These are phyloP conservation scores for Polymixis flavicincta DNA, from an alignment of 2,888 invertebrate genomes.

Conservation along the genomic window DNA sequence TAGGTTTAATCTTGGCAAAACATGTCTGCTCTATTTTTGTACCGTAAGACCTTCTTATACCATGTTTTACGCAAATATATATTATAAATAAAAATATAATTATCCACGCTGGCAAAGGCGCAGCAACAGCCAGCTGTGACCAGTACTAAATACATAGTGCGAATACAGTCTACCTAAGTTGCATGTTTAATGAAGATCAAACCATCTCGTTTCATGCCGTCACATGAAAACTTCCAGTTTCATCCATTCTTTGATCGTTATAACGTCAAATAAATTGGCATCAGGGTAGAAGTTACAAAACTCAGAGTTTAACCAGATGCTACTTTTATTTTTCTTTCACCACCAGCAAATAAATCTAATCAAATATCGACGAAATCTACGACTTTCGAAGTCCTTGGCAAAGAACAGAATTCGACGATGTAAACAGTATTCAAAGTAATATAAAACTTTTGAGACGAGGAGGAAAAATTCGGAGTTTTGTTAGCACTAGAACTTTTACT, in stretches of 20 bases:
- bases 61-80: too few relatives aligned
- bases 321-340: constrained; percentile 43
- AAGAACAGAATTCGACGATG: constrained; percentile 44
- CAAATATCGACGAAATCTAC: constrained; percentile 36
- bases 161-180: neutral
- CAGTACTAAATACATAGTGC: neutral
- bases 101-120: too few relatives aligned
- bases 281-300: constrained; percentile 21
- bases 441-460: constrained; percentile 41
- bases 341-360: constrained; percentile 39
- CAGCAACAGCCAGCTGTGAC: too few relatives aligned
- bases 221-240: constrained; percentile 6
- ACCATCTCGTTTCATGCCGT: neutral
- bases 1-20: too few relatives aligned
- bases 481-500: constrained; percentile 8
- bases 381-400: constrained; percentile 21
- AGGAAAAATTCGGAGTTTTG: constrained; percentile 17
- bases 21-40: too few relatives aligned
- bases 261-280: constrained; percentile 16
- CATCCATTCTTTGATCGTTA: constrained; percentile 27
- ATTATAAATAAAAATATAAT: too few relatives aligned
- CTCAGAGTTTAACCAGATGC: constrained; percentile 23
- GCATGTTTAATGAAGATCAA: neutral
- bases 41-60: too few relatives aligned
- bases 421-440: constrained; percentile 43